Evolutionary conservation across 2,113 vertebrate genomes (phyloP), one percentile per base, ranked within the genome.

Genomic region (Siniperca knerii): DNA sequence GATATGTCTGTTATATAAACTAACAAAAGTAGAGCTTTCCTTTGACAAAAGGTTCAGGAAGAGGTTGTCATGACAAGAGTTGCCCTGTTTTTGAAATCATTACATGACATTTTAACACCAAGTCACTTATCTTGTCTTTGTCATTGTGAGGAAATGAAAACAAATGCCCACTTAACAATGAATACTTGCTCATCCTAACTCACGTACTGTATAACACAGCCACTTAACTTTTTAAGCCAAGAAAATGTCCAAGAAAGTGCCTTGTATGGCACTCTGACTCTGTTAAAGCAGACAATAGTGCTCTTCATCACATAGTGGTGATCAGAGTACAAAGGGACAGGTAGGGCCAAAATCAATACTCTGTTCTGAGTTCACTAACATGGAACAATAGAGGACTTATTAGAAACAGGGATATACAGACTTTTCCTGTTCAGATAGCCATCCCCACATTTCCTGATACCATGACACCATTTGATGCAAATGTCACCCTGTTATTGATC

Each of bases 281-380:
- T 48, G 73, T 23, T 4, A 8, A 62, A 40, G 9, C 25, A 83
- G 61, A 86, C 83, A 86, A 58, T 80, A 37, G 76, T 33, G 23
- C 40, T 48, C 35, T 79, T 68, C 42, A 76, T 61, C 33, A 8
- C 46, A 40, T 8, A 40, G 73, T 21, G 54, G 16, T 74, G 57
- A 48, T 75, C 29, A 10, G 44, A 33, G 13, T 25, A 21, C 64
- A 81, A 60, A 42, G 55, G 66, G 52, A 44, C 9, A 20, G 69
- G 12, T 4, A 50, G 25, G 35, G 46, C 8, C 2, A n/a, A 65
- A 84, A 89, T 86, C 83, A 87, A 87, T 89, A 54, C 64, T n/a
- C 48, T 80, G 55, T 9, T 25, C 60, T 52, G 74, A 77, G 55
- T 65, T 73, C 61, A 8, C 68, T 12, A 12, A 68, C 66, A 42